Base-by-base conservation (phyloP, 1,140 invertebrate species). In the Centruroides vittatus region DNA sequence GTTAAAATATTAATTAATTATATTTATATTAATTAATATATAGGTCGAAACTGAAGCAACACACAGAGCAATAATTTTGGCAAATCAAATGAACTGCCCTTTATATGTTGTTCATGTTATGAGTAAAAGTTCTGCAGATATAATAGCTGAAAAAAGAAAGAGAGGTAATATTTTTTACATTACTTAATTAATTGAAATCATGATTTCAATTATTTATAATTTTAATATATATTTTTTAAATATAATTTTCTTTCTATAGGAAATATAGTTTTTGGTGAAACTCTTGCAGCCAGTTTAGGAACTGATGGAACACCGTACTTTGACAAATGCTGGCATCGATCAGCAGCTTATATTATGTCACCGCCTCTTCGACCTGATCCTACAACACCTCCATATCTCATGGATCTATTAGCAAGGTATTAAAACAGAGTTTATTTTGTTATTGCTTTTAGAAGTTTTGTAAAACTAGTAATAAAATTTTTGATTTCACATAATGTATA, bases 81-180 rank as follows among this genome's bases (percentile, higher is more conserved):
- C 95, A 54, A 86, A 90, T 73, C 89, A 93, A 83, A 88, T 86
- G 62, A 82, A 86, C 70, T 86, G 88, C 71, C 93, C 94, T 8
- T 80, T 98, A 59, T 97, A 97, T 79, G 82, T 98, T 70, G 93
- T 96, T 67, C 93, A 97, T 82, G 89, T 98, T 68, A 98, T 97
- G 93, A 93, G 89, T 69, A 89, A 87, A 77, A 83, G 82, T 68
- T 89, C 93, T n/a, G 88, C 84, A 51, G 80, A 87, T 68, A 82
- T 84, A 53, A 76, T 98, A 64, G 81, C 81, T n/a, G 75, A 78
- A 57, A 86, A 86, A 53, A 79, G 89, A 65, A 76, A 78, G 67
- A 74, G 84, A 65, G 86, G 86, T 75, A 64, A 36, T 1, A 5
- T 2, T 53, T 5, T 34, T 36, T 53, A 34, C 23, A 23, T 23